A percentile compares a stretch with the other conserved stretches of the same genome.
These are phyloP conservation scores for Erythrolamprus reginae DNA, from an alignment of 2,113 vertebrate species.

Conservation along the genomic window DNA sequence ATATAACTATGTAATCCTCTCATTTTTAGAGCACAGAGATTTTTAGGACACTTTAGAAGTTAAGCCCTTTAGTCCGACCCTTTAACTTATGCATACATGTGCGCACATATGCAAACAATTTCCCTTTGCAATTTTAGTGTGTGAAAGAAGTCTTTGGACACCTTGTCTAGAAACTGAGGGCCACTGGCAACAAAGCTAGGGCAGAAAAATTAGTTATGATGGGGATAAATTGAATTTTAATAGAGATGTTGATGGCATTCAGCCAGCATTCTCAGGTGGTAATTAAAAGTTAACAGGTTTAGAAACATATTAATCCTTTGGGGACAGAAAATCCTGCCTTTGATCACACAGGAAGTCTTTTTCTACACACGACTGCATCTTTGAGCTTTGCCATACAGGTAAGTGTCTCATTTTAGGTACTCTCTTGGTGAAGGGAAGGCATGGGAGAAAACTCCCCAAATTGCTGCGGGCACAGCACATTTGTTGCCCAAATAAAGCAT, in stretches of 20 bases:
- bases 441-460: not conserved
- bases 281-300: conserved; percentile 81
- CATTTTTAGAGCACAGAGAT: not conserved
- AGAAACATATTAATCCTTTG: conserved; percentile 63
- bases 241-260: conserved; percentile 69
- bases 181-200: conserved; percentile 45
- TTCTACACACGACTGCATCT: not conserved
- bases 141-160: not conserved
- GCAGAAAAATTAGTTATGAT: conserved; percentile 65
- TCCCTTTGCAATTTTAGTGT: not conserved
- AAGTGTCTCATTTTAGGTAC: not conserved
- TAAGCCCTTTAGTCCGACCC: fast-evolving
- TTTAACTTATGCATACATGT: not conserved
- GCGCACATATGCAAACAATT: not conserved
- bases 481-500: not conserved
- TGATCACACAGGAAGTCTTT: conserved; percentile 3
- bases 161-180: conserved; percentile 50
- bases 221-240: conserved; percentile 76
- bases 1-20: not conserved
- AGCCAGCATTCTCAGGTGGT: conserved; percentile 71
- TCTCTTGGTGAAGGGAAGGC: not conserved
- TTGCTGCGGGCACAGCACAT: not conserved
- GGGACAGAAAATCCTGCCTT: conserved; percentile 36
- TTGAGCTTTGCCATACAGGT: not conserved
- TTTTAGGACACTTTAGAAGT: not conserved